Evolutionary conservation across 2,113 vertebrate genomes (phyloP), one percentile per base, ranked within the genome.

Genomic region (Ibidorhyncha struthersii): DNA sequence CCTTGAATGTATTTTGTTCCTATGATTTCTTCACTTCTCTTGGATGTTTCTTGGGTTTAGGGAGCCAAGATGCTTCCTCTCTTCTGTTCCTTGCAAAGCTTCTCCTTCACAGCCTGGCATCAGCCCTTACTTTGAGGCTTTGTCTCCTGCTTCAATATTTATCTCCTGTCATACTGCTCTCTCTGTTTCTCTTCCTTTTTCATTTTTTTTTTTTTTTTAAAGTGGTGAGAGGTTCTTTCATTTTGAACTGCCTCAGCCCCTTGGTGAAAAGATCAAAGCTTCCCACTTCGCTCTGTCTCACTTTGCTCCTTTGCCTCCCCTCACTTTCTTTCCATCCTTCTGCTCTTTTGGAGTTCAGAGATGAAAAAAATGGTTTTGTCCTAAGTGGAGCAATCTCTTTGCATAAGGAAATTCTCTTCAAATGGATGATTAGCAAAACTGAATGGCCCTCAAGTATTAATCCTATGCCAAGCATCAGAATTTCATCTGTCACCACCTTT

Each of bases 401-500:
- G 52, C 74, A 65, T 82, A 96, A 92, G 62, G 66, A 95, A 92
- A 83, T 77, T 92, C 40, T 85, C 74, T 92, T 95, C 71, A 93
- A 92, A 94, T 53, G 66, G 79, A 69, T 80, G 92, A 93, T 90
- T 94, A 94, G 67, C 40, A 73, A 95, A 93, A 55, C 2, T 81
- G 78, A 95, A 95, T 82, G 49, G 26, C 63, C 61, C 41, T 92
- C 79, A 80, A 83, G 59, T 90, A 92, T 80, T 92, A 96, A 90
- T 92, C 66, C 40, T 70, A 55, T 45, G 55, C 85, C 79, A 83
- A 92, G 79, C 74, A 92, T 81, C 49, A 90, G 63, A 96, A 92
- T 77, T 88, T 83, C 45, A 96, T 90, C 93, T 93, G 87, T 94
- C 92, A 96, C 53, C 82, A 93, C 85, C 85, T 96, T 90, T 93